Conservation (phyloP, 2,797 vertebrate species). For the Triplophysa bombifrons region DNA sequence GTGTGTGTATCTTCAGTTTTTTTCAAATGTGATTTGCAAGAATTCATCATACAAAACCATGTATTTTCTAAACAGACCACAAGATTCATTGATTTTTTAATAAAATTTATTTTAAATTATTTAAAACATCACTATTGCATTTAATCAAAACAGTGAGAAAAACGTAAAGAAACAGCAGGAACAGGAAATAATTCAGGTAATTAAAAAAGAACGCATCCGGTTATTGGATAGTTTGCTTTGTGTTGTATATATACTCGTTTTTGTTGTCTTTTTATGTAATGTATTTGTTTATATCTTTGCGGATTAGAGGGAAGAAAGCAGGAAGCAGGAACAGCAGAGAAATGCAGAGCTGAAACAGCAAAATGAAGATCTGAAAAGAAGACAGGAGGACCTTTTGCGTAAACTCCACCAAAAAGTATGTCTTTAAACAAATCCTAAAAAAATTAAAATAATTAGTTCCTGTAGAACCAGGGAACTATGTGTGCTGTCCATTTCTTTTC, state of each 20-base stretch:
- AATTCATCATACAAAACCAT: background rate
- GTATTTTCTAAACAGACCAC: too few relatives aligned
- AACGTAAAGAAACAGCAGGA: conserved; percentile 61
- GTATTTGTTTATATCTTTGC: background rate
- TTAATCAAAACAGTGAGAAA: conserved; percentile 63
- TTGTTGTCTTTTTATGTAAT: background rate
- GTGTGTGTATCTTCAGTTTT: background rate
- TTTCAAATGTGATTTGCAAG: background rate
- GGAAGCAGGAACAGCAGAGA: conserved; percentile 44
- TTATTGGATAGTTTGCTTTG: background rate
- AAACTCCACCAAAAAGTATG: conserved; percentile 48
- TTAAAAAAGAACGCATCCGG: background rate
- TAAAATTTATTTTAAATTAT: background rate
- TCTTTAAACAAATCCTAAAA: too few relatives aligned
- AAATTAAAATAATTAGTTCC: too few relatives aligned
- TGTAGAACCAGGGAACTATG: background rate
- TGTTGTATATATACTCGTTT: background rate
- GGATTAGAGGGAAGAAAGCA: background rate
- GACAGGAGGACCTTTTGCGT: conserved; percentile 7
- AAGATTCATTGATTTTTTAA: too few relatives aligned
- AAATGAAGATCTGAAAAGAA: conserved; percentile 32
- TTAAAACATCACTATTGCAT: background rate
- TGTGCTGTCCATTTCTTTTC: background rate
- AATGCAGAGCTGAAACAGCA: conserved; percentile 13
- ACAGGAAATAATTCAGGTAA: conserved; percentile 61